A percentile compares a stretch with the other conserved stretches of the same genome.
phyloP scores from a whole-genome alignment of 2,113 vertebrate genomes.

The Pelusios castaneus region DNA sequence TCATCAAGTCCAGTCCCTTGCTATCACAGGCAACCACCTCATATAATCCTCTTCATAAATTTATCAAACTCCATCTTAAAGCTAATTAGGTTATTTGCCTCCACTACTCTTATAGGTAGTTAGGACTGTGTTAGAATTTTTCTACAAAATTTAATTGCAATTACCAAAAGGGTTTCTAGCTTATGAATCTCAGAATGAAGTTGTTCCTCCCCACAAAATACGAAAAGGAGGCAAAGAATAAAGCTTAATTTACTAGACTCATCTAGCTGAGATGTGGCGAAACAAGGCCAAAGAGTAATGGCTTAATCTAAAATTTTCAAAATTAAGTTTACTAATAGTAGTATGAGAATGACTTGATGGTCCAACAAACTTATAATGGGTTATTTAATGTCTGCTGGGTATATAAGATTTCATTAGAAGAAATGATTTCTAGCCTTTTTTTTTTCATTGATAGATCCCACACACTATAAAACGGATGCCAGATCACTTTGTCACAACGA shows the following conservation, averaged over 20 bases:
- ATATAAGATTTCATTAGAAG: neutral
- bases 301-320: neutral
- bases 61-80: too few relatives aligned
- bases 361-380: neutral
- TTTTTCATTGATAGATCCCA: neutral
- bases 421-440: neutral
- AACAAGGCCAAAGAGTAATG: neutral
- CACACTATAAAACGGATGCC: neutral
- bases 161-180: slow-evolving; percentile 20
- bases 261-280: neutral
- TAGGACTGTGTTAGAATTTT: neutral
- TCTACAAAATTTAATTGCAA: neutral
- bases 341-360: neutral
- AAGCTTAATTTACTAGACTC: neutral
- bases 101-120: too few relatives aligned
- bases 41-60: too few relatives aligned
- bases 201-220: neutral
- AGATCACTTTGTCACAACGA: neutral
- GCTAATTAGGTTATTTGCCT: too few relatives aligned
- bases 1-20: too few relatives aligned
- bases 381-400: neutral
- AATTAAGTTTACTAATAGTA: neutral
- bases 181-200: slow-evolving; percentile 1
- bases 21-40: too few relatives aligned
- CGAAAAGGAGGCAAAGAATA: neutral